phyloP scores from a whole-genome alignment of 2,888 invertebrate species.

The Tinea trinotella region DNA sequence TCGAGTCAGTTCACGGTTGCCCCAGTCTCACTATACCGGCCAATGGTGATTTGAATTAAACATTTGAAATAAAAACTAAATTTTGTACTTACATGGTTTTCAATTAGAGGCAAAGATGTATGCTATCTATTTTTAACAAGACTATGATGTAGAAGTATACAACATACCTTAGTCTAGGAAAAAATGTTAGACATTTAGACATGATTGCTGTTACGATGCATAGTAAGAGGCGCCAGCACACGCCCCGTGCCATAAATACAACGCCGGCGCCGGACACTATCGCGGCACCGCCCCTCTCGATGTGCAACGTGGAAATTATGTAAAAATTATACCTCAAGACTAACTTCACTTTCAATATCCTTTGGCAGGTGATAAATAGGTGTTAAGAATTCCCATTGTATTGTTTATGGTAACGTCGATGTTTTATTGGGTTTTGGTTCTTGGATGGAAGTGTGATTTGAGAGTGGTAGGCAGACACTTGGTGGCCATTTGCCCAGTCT shows the following conservation, averaged over 20 bases:
- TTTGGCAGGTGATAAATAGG: constrained; percentile 9
- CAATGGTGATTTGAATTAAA: no score
- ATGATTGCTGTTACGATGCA: constrained; percentile 14
- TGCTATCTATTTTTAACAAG: no score
- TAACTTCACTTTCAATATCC: constrained; percentile 9
- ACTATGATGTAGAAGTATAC: no score
- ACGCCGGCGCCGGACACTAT: constrained; percentile 29
- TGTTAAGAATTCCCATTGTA: constrained; percentile 1
- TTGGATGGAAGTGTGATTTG: no score
- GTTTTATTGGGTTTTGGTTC: neutral
- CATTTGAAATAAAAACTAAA: no score
- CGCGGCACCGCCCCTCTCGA: constrained; percentile 1
- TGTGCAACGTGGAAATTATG: constrained; percentile 10
- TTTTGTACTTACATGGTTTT: no score
- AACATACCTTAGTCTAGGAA: no score
- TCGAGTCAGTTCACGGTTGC: no score
- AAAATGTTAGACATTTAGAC: constrained; percentile 11
- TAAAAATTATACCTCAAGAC: constrained; percentile 6
- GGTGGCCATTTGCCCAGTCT: no score
- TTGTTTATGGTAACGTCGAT: neutral
- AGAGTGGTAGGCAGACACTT: no score
- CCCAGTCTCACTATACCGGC: no score
- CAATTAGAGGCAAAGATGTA: no score
- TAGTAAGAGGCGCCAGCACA: constrained; percentile 13
- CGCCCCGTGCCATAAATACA: constrained; percentile 33